Evolutionary conservation across 2,888 invertebrate species (phyloP), one percentile per base, ranked within the genome.

Genomic region (Anthrax anthrax): DNA sequence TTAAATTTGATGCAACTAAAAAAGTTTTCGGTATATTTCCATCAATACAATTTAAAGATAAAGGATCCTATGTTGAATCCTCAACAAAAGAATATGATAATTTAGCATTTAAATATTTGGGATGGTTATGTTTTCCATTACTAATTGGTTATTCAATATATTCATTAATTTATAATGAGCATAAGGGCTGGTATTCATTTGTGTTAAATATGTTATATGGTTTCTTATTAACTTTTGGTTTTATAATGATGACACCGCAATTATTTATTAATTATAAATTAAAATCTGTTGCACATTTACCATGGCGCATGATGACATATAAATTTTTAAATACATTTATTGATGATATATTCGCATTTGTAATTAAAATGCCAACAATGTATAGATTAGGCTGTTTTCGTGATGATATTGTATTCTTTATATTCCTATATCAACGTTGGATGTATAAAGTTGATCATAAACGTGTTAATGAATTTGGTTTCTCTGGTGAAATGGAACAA

Each of bases 211-310:
- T 98, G 86, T 76, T 97, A 50, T 98, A 98, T 69, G 97, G 98
- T 46, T 99, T 95, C 69, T 74, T 98, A 48, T 73, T 98, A 49
- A 98, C 96, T 2, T 99, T 99, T 67, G 95, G 98, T 50, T 98
- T 98, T 66, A 99, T 99, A 48, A 94, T 97, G 90, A 98, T 98
- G 97, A 98, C 97, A n/a, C 98, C 98, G 8, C 98, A 98, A 69
- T 72, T 99, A 51, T 98, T 98, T 64, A 99, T 98, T 57, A 99
- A 99, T 72, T 98, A 99, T 71, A 98, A 98, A 70, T 69, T 99
- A 57, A 96, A 99, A 65, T 97, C 96, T 17, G 97, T 98, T 2
- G 98, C 98, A 12, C 98, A 98, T 72, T 75, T 99, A 57, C 98
- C 98, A 5, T 99, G 98, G 98, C 78, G 98, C 50, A 98, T 98